phyloP scores from a whole-genome alignment of 2,113 vertebrate species.

The Misgurnus anguillicaudatus region DNA sequence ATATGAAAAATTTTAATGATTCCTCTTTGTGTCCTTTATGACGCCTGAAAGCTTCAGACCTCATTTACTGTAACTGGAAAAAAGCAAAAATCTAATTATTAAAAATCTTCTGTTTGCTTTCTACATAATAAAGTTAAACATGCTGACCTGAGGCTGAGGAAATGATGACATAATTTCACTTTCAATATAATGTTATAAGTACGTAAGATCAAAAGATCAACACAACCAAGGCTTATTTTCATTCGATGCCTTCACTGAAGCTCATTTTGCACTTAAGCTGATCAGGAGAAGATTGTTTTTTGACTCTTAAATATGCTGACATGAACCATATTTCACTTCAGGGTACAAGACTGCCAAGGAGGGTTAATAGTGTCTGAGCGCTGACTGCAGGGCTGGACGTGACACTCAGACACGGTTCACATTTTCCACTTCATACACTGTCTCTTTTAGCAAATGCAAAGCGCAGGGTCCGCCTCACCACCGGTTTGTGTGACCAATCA shows the following conservation, averaged over 20 bases:
- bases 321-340: constrained; percentile 29
- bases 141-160: not conserved
- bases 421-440: constrained; percentile 50
- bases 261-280: not conserved
- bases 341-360: not conserved
- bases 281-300: not conserved
- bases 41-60: too few species aligned
- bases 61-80: too few species aligned
- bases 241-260: not conserved
- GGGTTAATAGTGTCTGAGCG: constrained; percentile 9
- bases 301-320: constrained; percentile 44
- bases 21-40: too few species aligned
- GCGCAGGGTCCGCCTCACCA: constrained; percentile 51
- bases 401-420: constrained; percentile 43
- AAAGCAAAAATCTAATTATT: too few species aligned
- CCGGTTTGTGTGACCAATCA: constrained; percentile 30
- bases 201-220: not conserved
- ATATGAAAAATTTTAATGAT: too few species aligned
- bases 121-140: too few species aligned
- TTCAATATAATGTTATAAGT: not conserved
- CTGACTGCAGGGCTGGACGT: constrained; percentile 8
- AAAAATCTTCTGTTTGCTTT: too few species aligned
- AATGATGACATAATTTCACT: not conserved
- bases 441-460: constrained; percentile 40
- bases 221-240: constrained; percentile 5